Conservation (phyloP, 2,797 vertebrate genomes). For the Galago senegalensis region DNA sequence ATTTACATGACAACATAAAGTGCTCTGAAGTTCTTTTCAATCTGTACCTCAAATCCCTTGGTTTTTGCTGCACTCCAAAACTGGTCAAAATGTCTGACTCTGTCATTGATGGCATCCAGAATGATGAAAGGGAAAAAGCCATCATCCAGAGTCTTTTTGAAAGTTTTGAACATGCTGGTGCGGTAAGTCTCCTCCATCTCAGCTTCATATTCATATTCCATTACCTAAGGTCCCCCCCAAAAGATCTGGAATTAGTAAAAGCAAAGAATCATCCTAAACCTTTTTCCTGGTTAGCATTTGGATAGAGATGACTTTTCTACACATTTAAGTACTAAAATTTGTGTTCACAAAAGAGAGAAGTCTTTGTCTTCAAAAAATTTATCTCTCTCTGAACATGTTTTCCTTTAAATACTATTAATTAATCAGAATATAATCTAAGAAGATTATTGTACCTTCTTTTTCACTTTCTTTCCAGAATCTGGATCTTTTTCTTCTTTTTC, state of each 20-base stretch:
- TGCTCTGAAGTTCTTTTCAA: neutral
- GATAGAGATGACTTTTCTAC: constrained; percentile 10
- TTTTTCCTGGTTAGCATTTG: neutral
- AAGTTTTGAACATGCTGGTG: constrained; percentile 99
- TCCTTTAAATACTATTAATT: constrained; percentile 21
- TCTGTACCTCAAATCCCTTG: constrained; percentile 97
- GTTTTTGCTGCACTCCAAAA: constrained; percentile 99
- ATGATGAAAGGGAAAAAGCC: constrained; percentile 99
- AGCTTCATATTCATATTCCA: constrained; percentile 98
- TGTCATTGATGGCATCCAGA: constrained; percentile 97
- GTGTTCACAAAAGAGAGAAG: neutral
- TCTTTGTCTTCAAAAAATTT: constrained; percentile 22
- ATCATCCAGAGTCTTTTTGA: constrained; percentile 98
- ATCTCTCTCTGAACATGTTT: neutral
- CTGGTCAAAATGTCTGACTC: constrained; percentile 98
- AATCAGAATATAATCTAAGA: constrained; percentile 35
- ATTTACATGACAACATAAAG: neutral
- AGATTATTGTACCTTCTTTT: constrained; percentile 93
- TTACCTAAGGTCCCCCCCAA: constrained; percentile 90
- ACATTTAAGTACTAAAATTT: neutral
- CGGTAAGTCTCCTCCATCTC: constrained; percentile 99
- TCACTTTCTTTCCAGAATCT: constrained; percentile 96
- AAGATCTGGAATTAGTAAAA: constrained; percentile 78
- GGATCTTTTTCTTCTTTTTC: constrained; percentile 98
- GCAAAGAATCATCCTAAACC: constrained; percentile 11